Conservation (phyloP, 2,888 invertebrate species). For the Drymonia ruficornis region DNA sequence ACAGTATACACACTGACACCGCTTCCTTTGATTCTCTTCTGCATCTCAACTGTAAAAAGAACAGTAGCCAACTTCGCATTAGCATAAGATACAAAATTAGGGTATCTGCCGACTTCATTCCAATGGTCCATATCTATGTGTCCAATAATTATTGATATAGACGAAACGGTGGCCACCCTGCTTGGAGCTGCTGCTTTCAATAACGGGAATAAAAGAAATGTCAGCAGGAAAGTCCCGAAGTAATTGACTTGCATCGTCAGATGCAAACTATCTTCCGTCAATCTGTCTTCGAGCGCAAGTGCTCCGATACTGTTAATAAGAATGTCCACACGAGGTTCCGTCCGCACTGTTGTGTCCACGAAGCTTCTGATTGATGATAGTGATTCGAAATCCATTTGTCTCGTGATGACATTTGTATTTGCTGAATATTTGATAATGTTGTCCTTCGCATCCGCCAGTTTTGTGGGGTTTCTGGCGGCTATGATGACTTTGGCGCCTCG, state of each 20-base stretch:
- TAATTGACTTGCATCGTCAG: slow-evolving; percentile 86
- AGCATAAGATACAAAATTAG: slow-evolving; percentile 84
- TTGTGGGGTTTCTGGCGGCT: slow-evolving; percentile 75
- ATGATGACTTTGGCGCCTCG: slow-evolving; percentile 84
- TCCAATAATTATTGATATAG: slow-evolving; percentile 87
- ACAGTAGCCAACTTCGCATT: slow-evolving; percentile 65
- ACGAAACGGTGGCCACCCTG: slow-evolving; percentile 62
- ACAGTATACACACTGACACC: slow-evolving; percentile 91
- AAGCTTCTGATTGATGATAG: slow-evolving; percentile 83
- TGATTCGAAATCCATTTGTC: slow-evolving; percentile 78
- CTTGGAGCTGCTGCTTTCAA: slow-evolving; percentile 62
- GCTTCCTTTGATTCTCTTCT: slow-evolving; percentile 54
- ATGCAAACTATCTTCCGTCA: slow-evolving; percentile 86
- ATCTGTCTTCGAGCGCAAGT: slow-evolving; percentile 63
- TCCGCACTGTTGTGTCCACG: slow-evolving; percentile 77
- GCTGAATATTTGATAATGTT: slow-evolving; percentile 49
- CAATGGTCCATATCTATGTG: slow-evolving; percentile 88
- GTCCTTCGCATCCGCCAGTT: slow-evolving; percentile 47
- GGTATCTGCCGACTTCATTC: slow-evolving; percentile 87
- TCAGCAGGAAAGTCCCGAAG: slow-evolving; percentile 64
- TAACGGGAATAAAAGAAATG: slow-evolving; percentile 62
- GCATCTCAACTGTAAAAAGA: slow-evolving; percentile 81
- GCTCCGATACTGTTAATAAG: slow-evolving; percentile 80
- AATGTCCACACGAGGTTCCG: slow-evolving; percentile 76
- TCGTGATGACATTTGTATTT: slow-evolving; percentile 50